Evolutionary conservation across 2,797 vertebrate genomes (phyloP), one percentile per base, ranked within the genome.

Genomic region (Cetoscarus ocellatus): DNA sequence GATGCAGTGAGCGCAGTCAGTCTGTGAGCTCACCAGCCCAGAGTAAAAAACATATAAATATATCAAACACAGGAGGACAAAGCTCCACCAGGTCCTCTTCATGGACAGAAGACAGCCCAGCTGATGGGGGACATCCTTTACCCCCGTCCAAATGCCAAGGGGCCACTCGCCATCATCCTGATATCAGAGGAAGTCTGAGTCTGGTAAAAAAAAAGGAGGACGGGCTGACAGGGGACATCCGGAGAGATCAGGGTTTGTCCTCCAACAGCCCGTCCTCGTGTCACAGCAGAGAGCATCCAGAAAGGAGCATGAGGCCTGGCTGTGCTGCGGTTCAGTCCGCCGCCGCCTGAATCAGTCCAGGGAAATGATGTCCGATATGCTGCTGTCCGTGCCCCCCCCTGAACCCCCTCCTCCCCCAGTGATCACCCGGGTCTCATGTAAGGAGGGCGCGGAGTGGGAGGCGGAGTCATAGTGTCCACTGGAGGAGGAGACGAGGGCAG

Each of bases 331-430:
- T 15, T 8, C 36, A 59, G 42, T 57, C 52, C 14, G 5, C 72
- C 76, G 60, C 57, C 40, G 65, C 27, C n/a, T 40, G 10, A 71
- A 65, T 97, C 90, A 98, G 92, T 98, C 97, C 84, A 98, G 87
- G 12, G 97, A 98, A 91, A 98, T 98, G 77, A 98, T 95, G 69
- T 98, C 96, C 0, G 96, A 96, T 72, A 95, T 92, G 61, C 82
- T 70, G 13, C 85, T 88, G 35, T 92, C 91, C 53, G 91, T 90
- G 8, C 91, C 87, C 3, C 91, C 92, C 83, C 93, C 94, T 0
- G 49, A 3, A 17, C 89, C 17, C 76, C 80, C 93, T 1, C 92
- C 83, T 7, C 93, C 90, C 79, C 94, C 95, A 7, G 95, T 93
- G 87, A 96, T 95, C 73, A 96, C 95, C 6, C 93, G 95, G 0